These are phyloP conservation scores for Fragum fragum DNA, from an alignment of 2,888 invertebrate species.

Conservation along the genomic window DNA sequence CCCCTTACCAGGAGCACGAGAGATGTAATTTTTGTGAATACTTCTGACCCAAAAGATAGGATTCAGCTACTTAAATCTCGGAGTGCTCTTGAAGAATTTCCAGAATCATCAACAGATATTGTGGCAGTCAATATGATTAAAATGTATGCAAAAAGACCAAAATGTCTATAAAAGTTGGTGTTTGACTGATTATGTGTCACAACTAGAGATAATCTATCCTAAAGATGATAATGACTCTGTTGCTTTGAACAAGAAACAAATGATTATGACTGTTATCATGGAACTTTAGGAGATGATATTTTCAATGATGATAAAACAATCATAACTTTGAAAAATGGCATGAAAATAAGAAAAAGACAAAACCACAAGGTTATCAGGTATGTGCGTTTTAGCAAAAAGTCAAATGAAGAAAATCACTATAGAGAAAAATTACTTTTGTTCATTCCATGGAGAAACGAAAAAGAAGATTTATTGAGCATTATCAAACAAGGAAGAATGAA, in stretches of 20 bases:
- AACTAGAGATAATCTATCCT: conserved; percentile 20
- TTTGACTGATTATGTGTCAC: conserved; percentile 62
- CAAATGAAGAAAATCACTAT: conserved; percentile 52
- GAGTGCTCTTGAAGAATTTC: conserved; percentile 46
- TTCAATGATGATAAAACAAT: conserved; percentile 9
- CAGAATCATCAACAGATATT: conserved; percentile 61
- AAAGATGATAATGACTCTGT: not conserved
- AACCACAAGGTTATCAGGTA: conserved; percentile 8
- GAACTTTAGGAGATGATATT: not conserved
- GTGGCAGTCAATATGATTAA: conserved; percentile 50
- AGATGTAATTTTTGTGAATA: conserved; percentile 64
- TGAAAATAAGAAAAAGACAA: conserved; percentile 14
- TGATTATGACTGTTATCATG: not conserved
- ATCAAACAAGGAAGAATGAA: conserved; percentile 5
- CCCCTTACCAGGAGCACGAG: conserved; percentile 59
- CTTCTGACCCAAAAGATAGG: conserved; percentile 56
- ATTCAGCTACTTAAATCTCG: conserved; percentile 55
- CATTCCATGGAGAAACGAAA: conserved; percentile 76
- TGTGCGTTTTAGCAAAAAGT: conserved; percentile 17
- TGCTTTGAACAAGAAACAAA: not conserved
- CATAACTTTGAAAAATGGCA: conserved; percentile 10
- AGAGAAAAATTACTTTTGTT: conserved; percentile 71
- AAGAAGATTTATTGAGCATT: conserved; percentile 29
- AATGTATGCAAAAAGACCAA: conserved; percentile 61
- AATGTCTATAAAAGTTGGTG: conserved; percentile 53